phyloP scores from a whole-genome alignment of 2,113 vertebrate genomes.

The Tylochromis polylepis region DNA sequence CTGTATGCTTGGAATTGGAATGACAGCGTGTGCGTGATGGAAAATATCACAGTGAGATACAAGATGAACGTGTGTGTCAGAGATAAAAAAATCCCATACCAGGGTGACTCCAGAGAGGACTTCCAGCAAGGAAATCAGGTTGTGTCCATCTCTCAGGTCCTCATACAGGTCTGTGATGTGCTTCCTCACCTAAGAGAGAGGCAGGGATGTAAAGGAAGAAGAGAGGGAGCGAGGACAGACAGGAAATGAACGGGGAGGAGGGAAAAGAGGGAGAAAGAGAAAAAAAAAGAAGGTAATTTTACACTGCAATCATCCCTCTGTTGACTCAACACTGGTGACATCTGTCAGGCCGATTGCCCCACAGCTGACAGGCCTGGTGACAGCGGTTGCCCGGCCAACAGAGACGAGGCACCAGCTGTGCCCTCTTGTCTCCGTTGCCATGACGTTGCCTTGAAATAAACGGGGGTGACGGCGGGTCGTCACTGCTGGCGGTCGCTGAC shows the following conservation, averaged over 20 bases:
- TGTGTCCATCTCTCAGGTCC: constrained; percentile 94
- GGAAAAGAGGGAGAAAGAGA: neutral
- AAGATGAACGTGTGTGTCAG: neutral
- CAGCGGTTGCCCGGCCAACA: constrained; percentile 11
- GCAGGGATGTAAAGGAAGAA: neutral
- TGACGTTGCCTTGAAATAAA: neutral
- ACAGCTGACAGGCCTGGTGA: neutral
- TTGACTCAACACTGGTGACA: constrained; percentile 14
- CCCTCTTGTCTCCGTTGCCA: constrained; percentile 27
- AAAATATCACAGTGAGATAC: neutral
- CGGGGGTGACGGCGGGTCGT: neutral
- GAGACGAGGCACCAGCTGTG: constrained; percentile 17
- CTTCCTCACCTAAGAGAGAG: constrained; percentile 83
- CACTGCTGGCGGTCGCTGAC: neutral
- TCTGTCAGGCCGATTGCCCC: neutral
- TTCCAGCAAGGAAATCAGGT: constrained; percentile 93
- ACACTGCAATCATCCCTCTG: neutral
- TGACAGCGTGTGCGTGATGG: neutral
- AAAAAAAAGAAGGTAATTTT: neutral
- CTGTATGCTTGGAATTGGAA: neutral
- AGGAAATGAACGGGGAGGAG: accelerated
- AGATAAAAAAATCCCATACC: constrained; percentile 69
- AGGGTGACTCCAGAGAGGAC: constrained; percentile 94
- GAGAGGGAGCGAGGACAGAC: neutral
- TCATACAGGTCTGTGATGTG: constrained; percentile 80